Evolutionary conservation across 2,113 vertebrate genomes (phyloP).

Genomic region (Leptobrachium ailaonicum): DNA sequence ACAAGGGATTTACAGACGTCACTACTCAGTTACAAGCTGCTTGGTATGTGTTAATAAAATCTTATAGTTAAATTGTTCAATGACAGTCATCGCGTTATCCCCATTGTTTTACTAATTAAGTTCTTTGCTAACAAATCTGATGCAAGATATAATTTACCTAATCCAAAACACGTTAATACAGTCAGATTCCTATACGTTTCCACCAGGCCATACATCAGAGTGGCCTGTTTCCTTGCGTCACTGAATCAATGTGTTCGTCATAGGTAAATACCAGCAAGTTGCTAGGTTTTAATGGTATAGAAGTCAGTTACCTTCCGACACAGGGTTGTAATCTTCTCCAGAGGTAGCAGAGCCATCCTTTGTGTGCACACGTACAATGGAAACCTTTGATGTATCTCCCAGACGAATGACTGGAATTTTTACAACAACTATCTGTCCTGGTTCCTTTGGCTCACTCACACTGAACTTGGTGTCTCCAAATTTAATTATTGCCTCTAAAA

Average conservation of each 20-base stretch:
- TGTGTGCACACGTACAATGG: constrained; percentile 89
- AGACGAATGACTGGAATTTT: constrained; percentile 83
- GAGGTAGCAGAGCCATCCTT: constrained; percentile 91
- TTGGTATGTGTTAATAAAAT: too few species aligned
- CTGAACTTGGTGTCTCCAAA: constrained; percentile 83
- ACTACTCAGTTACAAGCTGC: too few species aligned
- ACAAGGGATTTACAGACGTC: too few species aligned
- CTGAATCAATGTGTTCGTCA: constrained; percentile 10
- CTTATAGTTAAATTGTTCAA: too few species aligned
- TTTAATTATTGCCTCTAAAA: constrained; percentile 83
- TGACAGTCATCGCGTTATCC: too few species aligned
- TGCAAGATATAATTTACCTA: too few species aligned
- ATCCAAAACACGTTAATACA: too few species aligned
- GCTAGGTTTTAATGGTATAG: constrained; percentile 22
- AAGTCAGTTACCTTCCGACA: constrained; percentile 81
- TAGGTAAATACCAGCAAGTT: constrained; percentile 25
- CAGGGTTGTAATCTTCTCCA: constrained; percentile 89
- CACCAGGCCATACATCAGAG: too few species aligned
- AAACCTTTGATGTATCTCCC: constrained; percentile 88
- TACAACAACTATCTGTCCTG: constrained; percentile 69
- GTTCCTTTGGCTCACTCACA: constrained; percentile 80
- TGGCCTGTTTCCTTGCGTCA: not conserved
- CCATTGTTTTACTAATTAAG: too few species aligned
- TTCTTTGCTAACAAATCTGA: too few species aligned
- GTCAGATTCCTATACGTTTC: too few species aligned